A percentile compares a stretch with the other conserved stretches of the same genome.
These are phyloP conservation scores for Eurosta solidaginis DNA, from an alignment of 1,140 invertebrate genomes.

Conservation along the genomic window DNA sequence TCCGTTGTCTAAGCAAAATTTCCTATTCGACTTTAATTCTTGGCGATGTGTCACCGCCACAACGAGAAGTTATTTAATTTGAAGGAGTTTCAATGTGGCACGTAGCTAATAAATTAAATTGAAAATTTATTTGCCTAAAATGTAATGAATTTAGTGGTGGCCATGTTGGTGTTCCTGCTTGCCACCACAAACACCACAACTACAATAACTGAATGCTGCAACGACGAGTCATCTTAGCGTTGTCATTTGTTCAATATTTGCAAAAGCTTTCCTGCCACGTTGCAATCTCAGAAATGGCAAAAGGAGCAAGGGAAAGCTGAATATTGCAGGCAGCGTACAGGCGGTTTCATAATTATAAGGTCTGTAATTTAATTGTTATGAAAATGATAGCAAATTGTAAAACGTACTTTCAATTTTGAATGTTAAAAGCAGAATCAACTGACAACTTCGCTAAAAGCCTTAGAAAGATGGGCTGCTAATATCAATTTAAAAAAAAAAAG, in stretches of 20 bases:
- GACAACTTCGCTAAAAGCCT: no score
- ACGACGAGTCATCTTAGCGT: not conserved
- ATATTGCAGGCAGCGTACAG: not conserved
- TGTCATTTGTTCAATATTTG: slow-evolving; percentile 22
- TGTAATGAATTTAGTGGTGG: slow-evolving; percentile 23
- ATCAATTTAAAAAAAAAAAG: no score
- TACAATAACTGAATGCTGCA: slow-evolving; percentile 1
- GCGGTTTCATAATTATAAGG: no score
- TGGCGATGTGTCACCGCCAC: not conserved
- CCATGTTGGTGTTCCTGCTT: not conserved
- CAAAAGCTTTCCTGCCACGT: no score
- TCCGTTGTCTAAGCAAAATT: slow-evolving; percentile 10
- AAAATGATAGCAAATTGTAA: no score
- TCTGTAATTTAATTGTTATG: no score
- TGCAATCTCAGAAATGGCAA: not conserved
- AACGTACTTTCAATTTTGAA: no score
- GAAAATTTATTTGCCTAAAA: slow-evolving; percentile 28
- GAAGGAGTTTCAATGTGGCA: not conserved
- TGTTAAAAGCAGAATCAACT: no score
- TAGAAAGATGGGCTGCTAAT: no score
- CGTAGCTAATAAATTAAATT: slow-evolving; percentile 19
- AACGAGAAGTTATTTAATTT: not conserved
- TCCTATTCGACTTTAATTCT: not conserved
- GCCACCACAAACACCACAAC: not conserved
- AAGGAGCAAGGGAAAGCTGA: not conserved